Evolutionary conservation across 1,140 invertebrate species (phyloP), one percentile per base, ranked within the genome.

Genomic region (Eriocheir sinensis): DNA sequence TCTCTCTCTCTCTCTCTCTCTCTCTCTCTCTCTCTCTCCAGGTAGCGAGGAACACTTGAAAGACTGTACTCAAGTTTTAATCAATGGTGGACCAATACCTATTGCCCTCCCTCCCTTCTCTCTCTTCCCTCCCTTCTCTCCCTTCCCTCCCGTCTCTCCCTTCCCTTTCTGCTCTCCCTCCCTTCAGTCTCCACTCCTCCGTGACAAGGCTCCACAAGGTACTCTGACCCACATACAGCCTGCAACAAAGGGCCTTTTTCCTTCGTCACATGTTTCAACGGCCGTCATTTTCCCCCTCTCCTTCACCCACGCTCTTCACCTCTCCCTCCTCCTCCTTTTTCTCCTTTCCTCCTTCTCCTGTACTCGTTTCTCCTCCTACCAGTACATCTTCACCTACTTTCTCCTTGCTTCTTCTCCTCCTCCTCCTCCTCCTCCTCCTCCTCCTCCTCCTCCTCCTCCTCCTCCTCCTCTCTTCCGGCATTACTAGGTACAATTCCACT

Each of bases 11-110:
- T 17, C 48, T 38, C 36, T 53, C 89, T 44, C 38, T 53, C 88
- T 53, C 38, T 53, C 40, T 53, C 30, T 36, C 88, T 60, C 41
- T 36, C 89, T 48, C 34, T 72, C 41, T 36, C 48, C 41, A 44
- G 41, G 34, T 17, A 36, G 53, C 89, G 53, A 36, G 12, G 12
- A 15, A 36, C 40, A 86, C 83, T 86, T 72, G 60, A 72, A 72
- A n/a, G 60, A 41, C 40, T 40, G 83, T 86, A 86, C 15, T 86
- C 34, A 38, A 41, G 83, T 40, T 86, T 86, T 86, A 38, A 41
- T 40, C 40, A n/a, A 86, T 41, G 34, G 15, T 21, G 15, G 83
- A 4, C 83, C 40, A 86, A 86, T 86, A 38, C 40, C 30, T 36
- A 30, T 86, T 34, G 32, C 83, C 27, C 80, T 81, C 80, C 27